phyloP scores from a whole-genome alignment of 2,113 vertebrate genomes.

The Antigone vipio region DNA sequence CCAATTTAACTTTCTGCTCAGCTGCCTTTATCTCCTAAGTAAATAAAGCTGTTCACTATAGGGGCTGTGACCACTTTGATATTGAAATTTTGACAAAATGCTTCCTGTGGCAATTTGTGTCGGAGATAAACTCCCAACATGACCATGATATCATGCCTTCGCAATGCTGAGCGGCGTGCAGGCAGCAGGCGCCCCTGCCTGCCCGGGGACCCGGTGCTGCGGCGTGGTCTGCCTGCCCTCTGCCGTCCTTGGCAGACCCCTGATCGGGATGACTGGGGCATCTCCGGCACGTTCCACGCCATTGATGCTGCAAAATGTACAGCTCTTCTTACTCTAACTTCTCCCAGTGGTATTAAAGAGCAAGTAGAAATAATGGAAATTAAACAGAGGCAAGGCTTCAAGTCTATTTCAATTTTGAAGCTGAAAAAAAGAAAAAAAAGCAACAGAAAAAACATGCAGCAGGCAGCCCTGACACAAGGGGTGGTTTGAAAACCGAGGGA shows the following conservation, averaged over 20 bases:
- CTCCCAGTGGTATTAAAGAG: background rate
- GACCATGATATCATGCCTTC: background rate
- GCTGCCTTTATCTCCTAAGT: slow-evolving; percentile 30
- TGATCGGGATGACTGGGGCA: background rate
- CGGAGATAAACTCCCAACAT: slow-evolving; percentile 8
- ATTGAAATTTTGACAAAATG: slow-evolving; percentile 49
- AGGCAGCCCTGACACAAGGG: background rate
- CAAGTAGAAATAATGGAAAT: background rate
- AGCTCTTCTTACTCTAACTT: background rate
- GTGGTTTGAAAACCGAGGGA: background rate
- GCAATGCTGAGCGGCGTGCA: background rate
- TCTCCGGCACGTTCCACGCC: background rate
- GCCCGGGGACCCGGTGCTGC: background rate
- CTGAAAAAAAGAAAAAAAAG: background rate
- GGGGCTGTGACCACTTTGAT: background rate
- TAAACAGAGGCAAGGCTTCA: background rate
- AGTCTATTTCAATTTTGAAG: background rate
- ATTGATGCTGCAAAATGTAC: background rate
- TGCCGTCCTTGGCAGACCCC: background rate
- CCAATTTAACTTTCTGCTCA: slow-evolving; percentile 31
- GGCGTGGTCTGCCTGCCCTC: slow-evolving; percentile 55
- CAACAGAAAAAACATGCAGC: background rate
- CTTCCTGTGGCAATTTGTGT: slow-evolving; percentile 41
- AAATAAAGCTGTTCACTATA: slow-evolving; percentile 19
- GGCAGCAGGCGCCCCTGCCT: background rate